phyloP scores from a whole-genome alignment of 1,140 invertebrate genomes.

The Colletes gigas region DNA sequence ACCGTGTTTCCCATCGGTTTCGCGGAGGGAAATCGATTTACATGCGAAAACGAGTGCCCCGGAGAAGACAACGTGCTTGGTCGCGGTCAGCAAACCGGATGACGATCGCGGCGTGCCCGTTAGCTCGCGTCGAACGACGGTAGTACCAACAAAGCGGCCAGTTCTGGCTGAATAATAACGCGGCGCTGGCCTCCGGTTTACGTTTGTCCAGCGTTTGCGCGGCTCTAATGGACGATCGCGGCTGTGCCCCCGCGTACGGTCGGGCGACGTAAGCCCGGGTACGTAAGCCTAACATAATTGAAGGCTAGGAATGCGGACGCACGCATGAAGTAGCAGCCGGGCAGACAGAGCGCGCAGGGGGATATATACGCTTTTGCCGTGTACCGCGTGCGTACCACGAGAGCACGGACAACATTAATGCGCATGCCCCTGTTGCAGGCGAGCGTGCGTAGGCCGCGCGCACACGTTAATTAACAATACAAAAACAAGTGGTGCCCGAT shows the following conservation, averaged over 20 bases:
- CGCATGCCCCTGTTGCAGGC: conserved; percentile 42
- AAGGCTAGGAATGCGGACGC: conserved; percentile 75
- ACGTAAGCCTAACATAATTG: conserved; percentile 62
- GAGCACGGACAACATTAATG: conserved; percentile 31
- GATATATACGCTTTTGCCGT: conserved; percentile 50
- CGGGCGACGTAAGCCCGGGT: conserved; percentile 31
- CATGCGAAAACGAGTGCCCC: neutral
- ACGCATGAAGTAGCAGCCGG: conserved; percentile 70
- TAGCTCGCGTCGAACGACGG: conserved; percentile 1
- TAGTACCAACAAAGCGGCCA: conserved; percentile 50
- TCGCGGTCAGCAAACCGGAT: conserved; percentile 30
- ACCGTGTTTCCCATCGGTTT: neutral
- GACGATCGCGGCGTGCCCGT: conserved; percentile 34
- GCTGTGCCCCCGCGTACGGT: conserved; percentile 10
- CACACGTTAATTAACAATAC: conserved; percentile 41
- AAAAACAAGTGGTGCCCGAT: conserved; percentile 38
- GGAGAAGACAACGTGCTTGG: neutral
- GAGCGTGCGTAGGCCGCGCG: conserved; percentile 14
- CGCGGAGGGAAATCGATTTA: neutral
- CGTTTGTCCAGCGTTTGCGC: conserved; percentile 58
- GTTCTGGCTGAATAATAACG: conserved; percentile 66
- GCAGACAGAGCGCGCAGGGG: conserved; percentile 41
- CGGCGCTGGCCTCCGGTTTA: conserved; percentile 32
- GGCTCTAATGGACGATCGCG: conserved; percentile 70
- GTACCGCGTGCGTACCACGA: conserved; percentile 11